Conservation (phyloP, 2,113 vertebrate genomes). For the Crotalus tigris region DNA sequence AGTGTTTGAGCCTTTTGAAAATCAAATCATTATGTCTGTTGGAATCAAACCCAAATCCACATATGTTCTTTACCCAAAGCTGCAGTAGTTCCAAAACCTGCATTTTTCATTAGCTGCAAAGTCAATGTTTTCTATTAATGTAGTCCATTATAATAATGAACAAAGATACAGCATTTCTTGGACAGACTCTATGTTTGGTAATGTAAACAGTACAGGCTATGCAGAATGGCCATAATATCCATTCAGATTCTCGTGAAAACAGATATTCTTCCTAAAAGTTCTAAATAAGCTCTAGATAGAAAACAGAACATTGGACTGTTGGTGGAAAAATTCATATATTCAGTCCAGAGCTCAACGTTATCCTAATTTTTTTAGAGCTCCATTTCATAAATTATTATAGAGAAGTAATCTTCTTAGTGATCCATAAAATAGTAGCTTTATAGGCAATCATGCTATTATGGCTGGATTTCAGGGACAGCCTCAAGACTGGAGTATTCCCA, state of each 20-base stretch:
- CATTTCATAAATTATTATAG: neutral
- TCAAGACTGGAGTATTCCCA: neutral
- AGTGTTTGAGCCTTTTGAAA: neutral
- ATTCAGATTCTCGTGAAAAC: neutral
- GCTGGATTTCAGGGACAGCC: neutral
- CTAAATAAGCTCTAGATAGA: neutral
- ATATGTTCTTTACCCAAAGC: neutral
- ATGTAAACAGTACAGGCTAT: too few species aligned
- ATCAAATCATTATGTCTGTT: neutral
- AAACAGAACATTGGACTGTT: neutral
- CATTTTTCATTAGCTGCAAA: neutral
- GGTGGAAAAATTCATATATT: neutral
- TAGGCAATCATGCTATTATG: neutral
- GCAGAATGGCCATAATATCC: neutral
- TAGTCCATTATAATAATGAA: neutral
- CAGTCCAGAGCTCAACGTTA: neutral
- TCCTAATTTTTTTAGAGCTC: neutral
- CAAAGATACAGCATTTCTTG: neutral
- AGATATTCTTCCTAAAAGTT: neutral
- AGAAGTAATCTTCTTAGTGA: neutral
- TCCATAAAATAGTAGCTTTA: neutral
- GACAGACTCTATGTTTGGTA: neutral
- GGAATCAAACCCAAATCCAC: neutral
- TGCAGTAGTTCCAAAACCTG: neutral
- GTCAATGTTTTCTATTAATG: neutral